Evolutionary conservation across 2,888 invertebrate species (phyloP), one percentile per base, ranked within the genome.

Genomic region (Ischnura elegans): DNA sequence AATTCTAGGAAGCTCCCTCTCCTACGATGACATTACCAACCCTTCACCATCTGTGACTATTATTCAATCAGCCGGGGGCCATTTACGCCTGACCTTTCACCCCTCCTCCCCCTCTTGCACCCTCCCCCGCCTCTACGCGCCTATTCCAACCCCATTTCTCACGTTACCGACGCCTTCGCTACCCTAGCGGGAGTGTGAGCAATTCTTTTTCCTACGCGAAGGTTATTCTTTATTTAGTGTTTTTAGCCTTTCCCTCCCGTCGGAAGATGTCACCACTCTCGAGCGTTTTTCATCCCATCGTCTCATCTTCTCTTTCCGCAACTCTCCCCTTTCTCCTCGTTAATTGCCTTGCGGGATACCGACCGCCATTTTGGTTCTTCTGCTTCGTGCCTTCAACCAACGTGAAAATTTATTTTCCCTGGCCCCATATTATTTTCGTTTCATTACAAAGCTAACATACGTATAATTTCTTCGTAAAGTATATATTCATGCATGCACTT

Each of bases 271-370:
- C 61, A 61, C 61, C 43, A 43, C 55, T 43, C 55, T 43, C 61
- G 43, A 42, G 43, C 43, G 51, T 36, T 51, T n/a, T 87, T 51
- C 46, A n/a, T n/a, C n/a, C n/a, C n/a, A n/a, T n/a, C n/a, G n/a
- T n/a, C n/a, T n/a, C 51, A 10, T 51, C 36, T 19, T 51, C 29
- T 36, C 36, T 6, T 87, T 47, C n/a, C 87, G 29, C 51, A 19
- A 19, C 51, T 10, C n/a, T 55, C 42, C 55, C 42, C 5, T 25
- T 55, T 8, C 55, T 6, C 36, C 51, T 47, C 87, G 87, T 42
- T 55, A 87, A 87, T 87, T 87, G 87, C 61, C 61, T n/a, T 42
- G 55, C 36, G 55, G 43, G 19, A 42, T 21, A 55, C 19, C 47
- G 10, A 29, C 47, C 87, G 61, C 13, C 47, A n/a, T 47, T 51